Base-by-base conservation (phyloP, 2,113 vertebrate genomes). In the Charadrius vociferus region DNA sequence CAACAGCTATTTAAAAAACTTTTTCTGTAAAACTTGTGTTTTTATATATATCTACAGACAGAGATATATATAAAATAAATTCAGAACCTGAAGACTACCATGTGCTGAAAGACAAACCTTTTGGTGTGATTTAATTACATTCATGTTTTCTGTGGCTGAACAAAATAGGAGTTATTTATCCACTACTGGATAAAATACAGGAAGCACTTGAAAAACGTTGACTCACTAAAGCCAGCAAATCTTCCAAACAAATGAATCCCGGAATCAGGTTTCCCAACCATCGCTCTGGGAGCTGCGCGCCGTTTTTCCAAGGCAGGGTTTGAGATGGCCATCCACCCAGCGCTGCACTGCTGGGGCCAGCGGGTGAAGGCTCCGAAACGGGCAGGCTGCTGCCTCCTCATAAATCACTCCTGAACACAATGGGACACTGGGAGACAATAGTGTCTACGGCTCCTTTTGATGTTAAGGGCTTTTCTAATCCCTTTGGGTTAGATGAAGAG, bases 361-460 rank as follows among this genome's bases (percentile, higher is more conserved):
- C 90, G 18, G 98, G 98, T 94, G 97, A 97, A 95, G 97, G 97
- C 97, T 98, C 97, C 92, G 3, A 90, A 84, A 83, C 89, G 53
- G 96, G 61, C 81, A 53, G 92, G 81, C 86, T 63, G 84, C 47
- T 75, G 75, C 73, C 88, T 83, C 19, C 61, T 56, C 59, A 97
- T 98, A 95, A 98, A 98, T 96, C 97, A 89, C 87, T 66, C 47
- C 85, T 12, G 6, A 90, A 14, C 81, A 97, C 95, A 96, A 95
- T 75, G 89, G 81, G 75, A 43, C 86, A 80, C 70, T 4, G 47
- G 14, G n/a, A 96, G 55, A 96, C 82, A 90, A 93, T 19, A 3
- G 22, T 36, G 79, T 52, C 94, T 20, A 32, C 3, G 1, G 68
- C 14, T 52, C 67, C 81, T 85, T 97, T 94, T 96, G 95, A 95